Percentiles rank a stretch among this genome's conserved stretches.
phyloP scores from a whole-genome alignment of 2,888 invertebrate genomes.

The Schrankia costaestrigalis region DNA sequence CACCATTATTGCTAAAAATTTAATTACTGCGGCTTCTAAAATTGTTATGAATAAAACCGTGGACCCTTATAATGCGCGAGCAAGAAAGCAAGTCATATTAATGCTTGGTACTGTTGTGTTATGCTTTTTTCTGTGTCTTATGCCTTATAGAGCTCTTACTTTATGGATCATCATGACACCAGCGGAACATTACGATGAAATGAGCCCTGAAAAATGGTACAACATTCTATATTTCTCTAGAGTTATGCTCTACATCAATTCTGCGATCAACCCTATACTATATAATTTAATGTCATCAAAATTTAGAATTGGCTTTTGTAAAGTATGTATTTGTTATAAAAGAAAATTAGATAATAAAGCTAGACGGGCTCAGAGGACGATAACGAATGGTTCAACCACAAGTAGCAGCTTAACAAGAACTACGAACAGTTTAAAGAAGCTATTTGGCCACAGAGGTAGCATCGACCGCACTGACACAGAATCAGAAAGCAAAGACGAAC shows the following conservation, averaged over 20 bases:
- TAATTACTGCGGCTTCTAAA: constrained; percentile 86
- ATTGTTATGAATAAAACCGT: constrained; percentile 86
- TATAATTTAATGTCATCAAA: constrained; percentile 96
- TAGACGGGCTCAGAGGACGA: constrained; percentile 70
- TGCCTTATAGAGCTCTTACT: constrained; percentile 91
- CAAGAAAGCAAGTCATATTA: constrained; percentile 90
- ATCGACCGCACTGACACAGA: constrained; percentile 64
- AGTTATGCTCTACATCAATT: constrained; percentile 93
- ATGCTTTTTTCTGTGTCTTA: constrained; percentile 92
- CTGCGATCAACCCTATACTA: constrained; percentile 94
- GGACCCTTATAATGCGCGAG: constrained; percentile 85
- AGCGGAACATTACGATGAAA: constrained; percentile 82
- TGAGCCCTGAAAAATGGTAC: constrained; percentile 90
- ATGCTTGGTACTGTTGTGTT: constrained; percentile 93
- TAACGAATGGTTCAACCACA: constrained; percentile 82
- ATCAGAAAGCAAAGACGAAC: constrained; percentile 51
- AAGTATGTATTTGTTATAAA: constrained; percentile 82
- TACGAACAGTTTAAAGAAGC: constrained; percentile 79
- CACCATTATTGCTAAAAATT: constrained; percentile 90
- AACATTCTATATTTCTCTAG: constrained; percentile 91
- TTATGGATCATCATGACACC: constrained; percentile 91
- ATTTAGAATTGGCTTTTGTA: constrained; percentile 90
- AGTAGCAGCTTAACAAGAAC: constrained; percentile 82
- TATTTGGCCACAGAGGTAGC: constrained; percentile 68
- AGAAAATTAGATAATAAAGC: constrained; percentile 64